Evolutionary conservation across 2,113 vertebrate genomes (phyloP).

Genomic region (Nibea coibor): DNA sequence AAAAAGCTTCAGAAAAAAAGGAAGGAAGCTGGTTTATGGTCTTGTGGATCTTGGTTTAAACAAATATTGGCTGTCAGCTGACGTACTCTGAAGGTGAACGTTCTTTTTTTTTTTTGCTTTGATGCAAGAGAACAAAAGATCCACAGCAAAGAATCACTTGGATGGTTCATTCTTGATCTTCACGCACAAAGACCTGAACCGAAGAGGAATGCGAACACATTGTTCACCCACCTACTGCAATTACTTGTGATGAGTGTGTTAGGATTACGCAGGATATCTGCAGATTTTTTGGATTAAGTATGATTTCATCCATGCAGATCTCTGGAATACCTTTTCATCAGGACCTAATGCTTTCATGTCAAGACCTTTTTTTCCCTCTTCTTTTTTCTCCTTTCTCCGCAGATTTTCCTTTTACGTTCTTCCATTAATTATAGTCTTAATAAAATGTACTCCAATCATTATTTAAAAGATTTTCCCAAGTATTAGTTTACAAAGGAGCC

Average conservation of each 20-base stretch:
- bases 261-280: conserved; percentile 60
- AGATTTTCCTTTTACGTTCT: conserved; percentile 29
- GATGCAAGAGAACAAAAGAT: conserved; percentile 67
- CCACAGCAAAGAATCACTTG: conserved; percentile 28
- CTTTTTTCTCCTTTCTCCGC: conserved; percentile 2
- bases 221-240: conserved; percentile 47
- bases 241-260: conserved; percentile 49
- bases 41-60: conserved; percentile 46
- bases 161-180: conserved; percentile 46
- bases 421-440: conserved; percentile 42
- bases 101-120: conserved; percentile 40
- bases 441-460: conserved; percentile 41
- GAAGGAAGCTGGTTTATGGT: conserved; percentile 21
- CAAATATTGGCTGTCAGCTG: conserved; percentile 55
- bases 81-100: conserved; percentile 26
- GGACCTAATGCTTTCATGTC: conserved; percentile 27
- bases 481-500: conserved; percentile 20
- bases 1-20: conserved; percentile 1
- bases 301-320: conserved; percentile 56
- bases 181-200: conserved; percentile 44
- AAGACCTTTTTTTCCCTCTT: neutral
- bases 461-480: conserved; percentile 45
- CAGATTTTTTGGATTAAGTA: conserved; percentile 56
- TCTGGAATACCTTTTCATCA: conserved; percentile 58
- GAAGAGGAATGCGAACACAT: conserved; percentile 57